A percentile compares a stretch with the other conserved stretches of the same genome.
These are phyloP conservation scores for Cephus cinctus DNA, from an alignment of 1,140 invertebrate species.

Conservation along the genomic window DNA sequence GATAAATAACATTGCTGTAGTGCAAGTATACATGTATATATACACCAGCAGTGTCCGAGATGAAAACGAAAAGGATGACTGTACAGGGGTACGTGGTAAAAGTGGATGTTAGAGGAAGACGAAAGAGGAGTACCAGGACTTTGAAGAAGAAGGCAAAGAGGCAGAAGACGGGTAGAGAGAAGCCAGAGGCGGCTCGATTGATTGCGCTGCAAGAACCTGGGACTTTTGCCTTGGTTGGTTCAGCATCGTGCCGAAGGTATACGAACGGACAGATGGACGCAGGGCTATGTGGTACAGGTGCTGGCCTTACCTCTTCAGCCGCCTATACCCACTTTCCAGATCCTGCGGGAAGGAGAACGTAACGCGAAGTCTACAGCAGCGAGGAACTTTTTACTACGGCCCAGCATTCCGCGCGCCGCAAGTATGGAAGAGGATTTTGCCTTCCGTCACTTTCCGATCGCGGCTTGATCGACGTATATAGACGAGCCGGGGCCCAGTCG, in stretches of 20 bases:
- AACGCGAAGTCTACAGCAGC: too few species aligned
- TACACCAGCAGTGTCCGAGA: too few species aligned
- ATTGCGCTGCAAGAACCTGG: slow-evolving; percentile 39
- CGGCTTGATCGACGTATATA: slow-evolving; percentile 28
- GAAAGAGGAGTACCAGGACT: background rate
- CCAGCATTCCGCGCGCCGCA: slow-evolving; percentile 41
- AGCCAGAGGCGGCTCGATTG: slow-evolving; percentile 40
- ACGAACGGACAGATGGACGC: slow-evolving; percentile 37
- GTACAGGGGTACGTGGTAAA: background rate
- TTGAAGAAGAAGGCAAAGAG: slow-evolving; percentile 15
- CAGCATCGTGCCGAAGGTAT: slow-evolving; percentile 24
- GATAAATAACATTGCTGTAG: too few species aligned
- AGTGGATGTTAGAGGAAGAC: slow-evolving; percentile 1
- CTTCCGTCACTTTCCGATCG: slow-evolving; percentile 27
- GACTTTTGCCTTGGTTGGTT: slow-evolving; percentile 21
- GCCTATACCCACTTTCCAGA: too few species aligned
- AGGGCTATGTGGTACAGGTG: slow-evolving; percentile 41
- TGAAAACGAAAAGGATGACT: background rate
- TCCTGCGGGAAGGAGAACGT: slow-evolving; percentile 14
- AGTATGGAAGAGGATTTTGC: slow-evolving; percentile 31
- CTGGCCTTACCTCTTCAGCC: too few species aligned
- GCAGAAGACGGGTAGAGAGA: slow-evolving; percentile 2
- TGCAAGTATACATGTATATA: too few species aligned
- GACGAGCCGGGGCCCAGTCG: too few species aligned
- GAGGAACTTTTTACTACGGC: slow-evolving; percentile 38